phyloP scores from a whole-genome alignment of 2,113 vertebrate species.

The Tylochromis polylepis region DNA sequence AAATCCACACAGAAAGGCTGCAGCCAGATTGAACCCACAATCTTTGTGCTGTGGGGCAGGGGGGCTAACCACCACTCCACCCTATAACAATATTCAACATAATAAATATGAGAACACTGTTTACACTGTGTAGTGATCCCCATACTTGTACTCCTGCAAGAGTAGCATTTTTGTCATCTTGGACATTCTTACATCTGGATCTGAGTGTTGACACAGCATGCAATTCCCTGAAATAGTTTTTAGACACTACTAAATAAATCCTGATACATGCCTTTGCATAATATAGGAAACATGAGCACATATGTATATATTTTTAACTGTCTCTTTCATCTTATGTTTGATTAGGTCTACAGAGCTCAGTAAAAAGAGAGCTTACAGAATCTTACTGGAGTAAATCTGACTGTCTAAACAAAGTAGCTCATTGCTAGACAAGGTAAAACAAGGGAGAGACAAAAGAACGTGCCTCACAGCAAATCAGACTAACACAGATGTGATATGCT shows the following conservation, averaged over 20 bases:
- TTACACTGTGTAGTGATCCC: background rate
- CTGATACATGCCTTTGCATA: background rate
- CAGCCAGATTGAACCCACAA: background rate
- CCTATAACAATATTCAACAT: background rate
- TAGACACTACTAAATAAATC: background rate
- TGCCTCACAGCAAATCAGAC: background rate
- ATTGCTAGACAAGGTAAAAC: background rate
- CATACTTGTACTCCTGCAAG: background rate
- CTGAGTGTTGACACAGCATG: background rate
- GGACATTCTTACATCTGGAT: background rate
- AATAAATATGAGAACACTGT: background rate
- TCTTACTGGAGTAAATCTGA: background rate
- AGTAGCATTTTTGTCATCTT: background rate
- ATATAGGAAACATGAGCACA: background rate
- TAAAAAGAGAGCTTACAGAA: background rate
- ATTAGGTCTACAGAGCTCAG: background rate
- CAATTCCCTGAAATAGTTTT: background rate
- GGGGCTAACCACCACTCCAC: background rate
- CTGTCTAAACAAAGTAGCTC: background rate
- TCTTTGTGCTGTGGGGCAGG: background rate
- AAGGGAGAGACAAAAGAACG: background rate
- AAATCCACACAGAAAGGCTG: background rate
- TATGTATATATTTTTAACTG: background rate
- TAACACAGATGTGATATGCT: background rate
- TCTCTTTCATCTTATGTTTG: background rate